A percentile compares a stretch with the other conserved stretches of the same genome.
Conservation (phyloP, 1,140 invertebrate species). For the Drosophila hydei region DNA sequence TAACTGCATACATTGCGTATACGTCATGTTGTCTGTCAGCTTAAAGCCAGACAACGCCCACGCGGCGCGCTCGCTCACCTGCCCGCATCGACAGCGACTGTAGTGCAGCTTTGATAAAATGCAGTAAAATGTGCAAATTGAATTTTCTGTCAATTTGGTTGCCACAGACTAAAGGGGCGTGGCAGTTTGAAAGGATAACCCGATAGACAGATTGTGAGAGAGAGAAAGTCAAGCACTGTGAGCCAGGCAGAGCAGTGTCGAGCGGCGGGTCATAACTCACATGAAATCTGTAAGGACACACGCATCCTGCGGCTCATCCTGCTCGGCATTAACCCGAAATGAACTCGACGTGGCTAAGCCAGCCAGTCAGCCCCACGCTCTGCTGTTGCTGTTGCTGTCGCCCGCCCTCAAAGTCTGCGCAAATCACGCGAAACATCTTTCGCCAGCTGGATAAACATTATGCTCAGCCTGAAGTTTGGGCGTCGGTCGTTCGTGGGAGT, state of each 20-base stretch:
- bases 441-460: constrained; percentile 76
- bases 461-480: constrained; percentile 30
- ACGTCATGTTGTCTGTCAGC: constrained; percentile 52
- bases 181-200: constrained; percentile 29
- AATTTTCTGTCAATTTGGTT: constrained; percentile 72
- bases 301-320: constrained; percentile 60
- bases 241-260: constrained; percentile 9
- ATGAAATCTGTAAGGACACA: constrained; percentile 75
- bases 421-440: constrained; percentile 79
- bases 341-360: constrained; percentile 46
- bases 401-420: constrained; percentile 19
- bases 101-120: constrained; percentile 49
- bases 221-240: constrained; percentile 8
- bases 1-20: constrained; percentile 38
- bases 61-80: not conserved
- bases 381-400: not conserved
- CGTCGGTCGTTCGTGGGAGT: not conserved
- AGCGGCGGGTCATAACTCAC: constrained; percentile 69
- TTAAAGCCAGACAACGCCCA: constrained; percentile 38
- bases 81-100: not conserved
- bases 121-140: constrained; percentile 78
- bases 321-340: constrained; percentile 76
- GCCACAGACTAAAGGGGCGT: constrained; percentile 22
- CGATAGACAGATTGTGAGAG: constrained; percentile 11
- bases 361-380: not conserved